These are phyloP conservation scores for Pteropus rufus DNA, from an alignment of 2,797 vertebrate genomes.

Conservation along the genomic window DNA sequence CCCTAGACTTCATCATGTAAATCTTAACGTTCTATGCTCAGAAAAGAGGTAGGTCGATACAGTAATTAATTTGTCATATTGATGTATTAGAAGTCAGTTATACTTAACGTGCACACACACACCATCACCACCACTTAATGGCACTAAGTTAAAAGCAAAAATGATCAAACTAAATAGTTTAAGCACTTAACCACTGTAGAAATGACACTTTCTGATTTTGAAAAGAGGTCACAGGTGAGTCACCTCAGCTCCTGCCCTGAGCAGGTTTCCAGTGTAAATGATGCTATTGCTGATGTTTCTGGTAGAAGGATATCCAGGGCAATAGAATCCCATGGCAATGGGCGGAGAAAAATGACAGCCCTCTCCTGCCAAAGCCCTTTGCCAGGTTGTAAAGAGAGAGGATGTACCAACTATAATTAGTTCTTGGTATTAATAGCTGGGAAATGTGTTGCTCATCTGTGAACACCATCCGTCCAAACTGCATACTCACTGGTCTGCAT, in stretches of 20 bases:
- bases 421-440: slow-evolving; percentile 21
- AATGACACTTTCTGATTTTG: slow-evolving; percentile 26
- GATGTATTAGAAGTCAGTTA: slow-evolving; percentile 38
- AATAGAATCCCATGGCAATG: slow-evolving; percentile 25
- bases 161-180: neutral
- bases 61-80: slow-evolving; percentile 40
- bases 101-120: neutral
- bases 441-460: neutral
- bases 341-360: neutral
- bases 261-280: neutral
- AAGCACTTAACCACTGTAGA: neutral
- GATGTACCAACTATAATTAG: neutral
- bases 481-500: neutral
- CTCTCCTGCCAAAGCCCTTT: neutral
- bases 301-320: slow-evolving; percentile 1
- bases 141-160: slow-evolving; percentile 46
- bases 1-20: slow-evolving; percentile 69
- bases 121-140: neutral
- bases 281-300: neutral
- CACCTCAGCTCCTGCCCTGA: neutral
- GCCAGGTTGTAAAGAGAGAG: neutral
- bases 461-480: neutral
- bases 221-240: neutral
- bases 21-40: slow-evolving; percentile 64
- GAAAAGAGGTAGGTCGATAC: neutral